Evolutionary conservation across 2,113 vertebrate genomes (phyloP), one percentile per base, ranked within the genome.

Genomic region (Seriola dumerili): DNA sequence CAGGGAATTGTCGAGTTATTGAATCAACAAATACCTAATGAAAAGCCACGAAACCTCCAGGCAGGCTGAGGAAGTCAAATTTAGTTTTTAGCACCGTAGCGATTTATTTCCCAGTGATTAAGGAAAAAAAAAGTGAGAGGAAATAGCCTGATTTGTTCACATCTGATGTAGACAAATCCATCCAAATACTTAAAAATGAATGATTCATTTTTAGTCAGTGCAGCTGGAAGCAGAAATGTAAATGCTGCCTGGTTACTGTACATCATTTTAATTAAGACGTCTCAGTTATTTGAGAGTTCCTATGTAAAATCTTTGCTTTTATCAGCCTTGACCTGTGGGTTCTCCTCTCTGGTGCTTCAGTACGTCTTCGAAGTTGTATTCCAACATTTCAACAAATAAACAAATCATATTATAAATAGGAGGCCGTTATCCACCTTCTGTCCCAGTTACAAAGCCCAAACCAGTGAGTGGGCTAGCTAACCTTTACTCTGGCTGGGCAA

Each of bases 1-100:
- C 55, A 29, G 23, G 11, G n/a, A 13, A 23, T 12, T 12, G 55
- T 13, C 2, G 23, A 29, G 29, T 67, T 76, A 69, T 77, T 80
- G 72, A 83, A 83, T 88, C 75, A 83, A 50, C 61, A 55, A 67
- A 13, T 83, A 84, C 89, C 90, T 88, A 94, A 85, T 85, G 44
- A 46, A 32, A 67, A n/a, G 75, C 87, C 72, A 76, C 36, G 78
- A 73, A 83, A 89, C 46, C n/a, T 61, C 85, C 55, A 88, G n/a
- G 50, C 76, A 76, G 76, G 17, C 34, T 65, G 25, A 19, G 46
- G 72, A 85, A 89, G 14, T 91, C 48, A 38, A 67, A 80, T 73
- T 67, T 16, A 40, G 29, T 55, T 65, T 65, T 50, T 70, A 76
- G 52, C 52, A 17, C 9, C 14, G 3, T 54, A 79, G 78, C n/a